A percentile compares a stretch with the other conserved stretches of the same genome.
phyloP scores from a whole-genome alignment of 2,113 vertebrate species.

The Ellobius talpinus region DNA sequence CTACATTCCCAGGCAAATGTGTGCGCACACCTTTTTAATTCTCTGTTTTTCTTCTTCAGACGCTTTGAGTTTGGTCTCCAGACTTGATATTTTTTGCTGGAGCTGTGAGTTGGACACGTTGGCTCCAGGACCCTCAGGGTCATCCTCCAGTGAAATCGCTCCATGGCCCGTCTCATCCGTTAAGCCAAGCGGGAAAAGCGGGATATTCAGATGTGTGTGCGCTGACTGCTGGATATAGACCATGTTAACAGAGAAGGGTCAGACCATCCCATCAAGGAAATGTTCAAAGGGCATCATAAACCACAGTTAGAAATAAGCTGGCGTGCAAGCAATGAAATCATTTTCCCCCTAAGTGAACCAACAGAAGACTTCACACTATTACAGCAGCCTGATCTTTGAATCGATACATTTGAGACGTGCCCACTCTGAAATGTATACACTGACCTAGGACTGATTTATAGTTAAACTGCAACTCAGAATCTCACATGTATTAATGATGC shows the following conservation, averaged over 20 bases:
- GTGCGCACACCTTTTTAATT: slow-evolving; percentile 86
- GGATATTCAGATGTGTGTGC: slow-evolving; percentile 76
- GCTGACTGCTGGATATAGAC: slow-evolving; percentile 81
- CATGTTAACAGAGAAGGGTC: slow-evolving; percentile 54
- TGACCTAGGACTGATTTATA: not conserved
- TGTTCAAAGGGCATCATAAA: slow-evolving; percentile 61
- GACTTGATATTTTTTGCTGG: slow-evolving; percentile 84
- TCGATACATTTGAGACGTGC: not conserved
- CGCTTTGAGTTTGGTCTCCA: slow-evolving; percentile 84
- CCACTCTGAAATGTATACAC: not conserved
- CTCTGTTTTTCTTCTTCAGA: slow-evolving; percentile 89
- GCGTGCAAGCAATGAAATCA: slow-evolving; percentile 56
- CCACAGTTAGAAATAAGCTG: slow-evolving; percentile 68
- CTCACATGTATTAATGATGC: not conserved
- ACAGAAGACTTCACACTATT: slow-evolving; percentile 48
- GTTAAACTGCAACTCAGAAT: not conserved
- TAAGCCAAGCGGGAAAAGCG: slow-evolving; percentile 75
- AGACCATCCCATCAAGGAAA: slow-evolving; percentile 58
- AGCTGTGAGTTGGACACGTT: slow-evolving; percentile 77
- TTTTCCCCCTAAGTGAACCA: slow-evolving; percentile 58
- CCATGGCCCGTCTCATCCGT: slow-evolving; percentile 75
- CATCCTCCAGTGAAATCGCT: slow-evolving; percentile 27
- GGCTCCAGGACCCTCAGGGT: slow-evolving; percentile 59
- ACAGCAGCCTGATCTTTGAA: slow-evolving; percentile 38
- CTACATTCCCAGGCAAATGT: not conserved